Percentiles rank a stretch among this genome's conserved stretches.
Evolutionary conservation across 2,888 invertebrate species (phyloP).

Genomic region (Watsonalla cultraria): DNA sequence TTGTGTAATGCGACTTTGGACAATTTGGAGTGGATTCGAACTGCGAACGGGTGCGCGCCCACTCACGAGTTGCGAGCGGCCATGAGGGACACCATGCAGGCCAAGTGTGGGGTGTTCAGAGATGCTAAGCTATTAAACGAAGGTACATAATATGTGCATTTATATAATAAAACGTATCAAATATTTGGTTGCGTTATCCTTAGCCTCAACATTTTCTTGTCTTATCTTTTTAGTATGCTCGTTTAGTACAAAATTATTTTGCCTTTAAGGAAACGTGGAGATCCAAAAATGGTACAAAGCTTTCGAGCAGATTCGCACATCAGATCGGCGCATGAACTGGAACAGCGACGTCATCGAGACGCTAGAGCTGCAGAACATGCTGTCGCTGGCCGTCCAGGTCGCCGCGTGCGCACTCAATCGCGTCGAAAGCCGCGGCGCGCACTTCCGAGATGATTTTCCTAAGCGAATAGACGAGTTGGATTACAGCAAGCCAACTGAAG

Average conservation of each 20-base stretch:
- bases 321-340: conserved; percentile 89
- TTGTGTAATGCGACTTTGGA: conserved; percentile 92
- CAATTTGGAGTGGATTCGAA: conserved; percentile 89
- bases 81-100: conserved; percentile 98
- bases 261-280: conserved; percentile 54
- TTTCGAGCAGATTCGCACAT: conserved; percentile 86
- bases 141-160: conserved; percentile 69
- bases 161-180: background rate
- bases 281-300: conserved; percentile 86
- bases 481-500: conserved; percentile 91
- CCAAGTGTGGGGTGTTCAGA: conserved; percentile 98
- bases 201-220: too few species aligned
- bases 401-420: conserved; percentile 93
- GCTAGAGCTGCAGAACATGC: conserved; percentile 96
- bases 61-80: conserved; percentile 89
- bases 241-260: background rate
- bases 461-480: conserved; percentile 94
- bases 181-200: background rate
- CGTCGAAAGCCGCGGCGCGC: conserved; percentile 98
- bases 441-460: conserved; percentile 97
- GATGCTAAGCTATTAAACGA: conserved; percentile 89
- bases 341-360: conserved; percentile 97
- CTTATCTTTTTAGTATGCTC: background rate
- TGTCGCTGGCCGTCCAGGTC: conserved; percentile 90
- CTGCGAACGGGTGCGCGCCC: conserved; percentile 85